Base-by-base conservation (phyloP, 2,888 invertebrate genomes). In the Schizaphis graminum region DNA sequence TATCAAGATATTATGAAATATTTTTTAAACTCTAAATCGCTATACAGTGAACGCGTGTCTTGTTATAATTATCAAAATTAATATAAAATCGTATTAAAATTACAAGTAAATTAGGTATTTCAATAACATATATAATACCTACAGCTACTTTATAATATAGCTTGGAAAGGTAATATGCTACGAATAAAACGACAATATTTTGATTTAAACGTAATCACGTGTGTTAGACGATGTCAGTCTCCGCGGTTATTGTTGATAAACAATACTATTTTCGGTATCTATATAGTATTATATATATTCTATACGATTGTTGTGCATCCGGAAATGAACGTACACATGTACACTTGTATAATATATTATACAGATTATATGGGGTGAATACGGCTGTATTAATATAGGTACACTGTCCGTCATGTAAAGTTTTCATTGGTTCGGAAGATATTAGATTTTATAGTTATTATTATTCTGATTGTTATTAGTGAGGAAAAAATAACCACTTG, bases 401-500 rank as follows among this genome's bases (percentile, higher is more conserved):
- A 28, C 90, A 47, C 16, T 24, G 92, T 41, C 47, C 92, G 47
- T 41, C 53, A 16, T 53, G 3, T n/a, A 86, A 44, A 8, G 35
- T 87, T 87, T 92, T 28, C 35, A 92, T 35, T 16, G 86, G 13
- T 26, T 28, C 35, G 41, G 57, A 86, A 85, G 53, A 91, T 44
- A 67, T 53, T 67, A 44, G 24, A 86, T 85, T 90, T 86, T 90
- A 26, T 49, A 88, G 49, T 92, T 88, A 21, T 77, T 91, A 44
- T 92, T 88, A 28, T 87, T 85, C n/a, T 86, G 85, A 26, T 49
- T 92, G 41, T 92, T 67, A n/a, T 92, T 88, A 35, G 49, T 47
- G 26, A 67, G 21, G 67, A 35, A 90, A 49, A 84, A 94, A 61
- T 86, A 90, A 90, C 35, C 47, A 94, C 94, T 90, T 44, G 86